These are phyloP conservation scores for Microchrysa polita DNA, from an alignment of 2,888 invertebrate species.

Conservation along the genomic window DNA sequence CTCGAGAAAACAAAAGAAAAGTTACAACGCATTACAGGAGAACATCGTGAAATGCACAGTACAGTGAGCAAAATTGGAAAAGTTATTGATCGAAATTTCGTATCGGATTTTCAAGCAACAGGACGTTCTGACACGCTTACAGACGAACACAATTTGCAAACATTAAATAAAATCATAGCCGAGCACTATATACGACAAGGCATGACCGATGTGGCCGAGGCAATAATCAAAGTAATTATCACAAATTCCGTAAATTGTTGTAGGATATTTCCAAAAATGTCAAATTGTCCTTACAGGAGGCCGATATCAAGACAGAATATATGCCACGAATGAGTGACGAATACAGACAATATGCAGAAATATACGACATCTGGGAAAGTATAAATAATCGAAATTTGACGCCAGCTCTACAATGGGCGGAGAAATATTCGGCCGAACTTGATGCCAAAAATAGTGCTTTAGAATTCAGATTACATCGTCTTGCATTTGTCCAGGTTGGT, in stretches of 20 bases:
- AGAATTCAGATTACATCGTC: slow-evolving; percentile 83
- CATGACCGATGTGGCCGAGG: slow-evolving; percentile 90
- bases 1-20: slow-evolving; percentile 84
- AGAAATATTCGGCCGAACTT: slow-evolving; percentile 77
- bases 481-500: slow-evolving; percentile 78
- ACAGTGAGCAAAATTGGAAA: slow-evolving; percentile 93
- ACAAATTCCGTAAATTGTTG: too few species aligned
- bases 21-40: slow-evolving; percentile 82
- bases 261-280: too few species aligned
- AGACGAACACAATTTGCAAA: slow-evolving; percentile 70
- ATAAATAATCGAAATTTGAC: slow-evolving; percentile 82
- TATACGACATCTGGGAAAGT: slow-evolving; percentile 89
- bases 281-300: slow-evolving; percentile 70
- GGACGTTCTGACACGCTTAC: slow-evolving; percentile 81
- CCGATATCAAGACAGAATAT: slow-evolving; percentile 70
- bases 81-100: slow-evolving; percentile 94
- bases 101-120: slow-evolving; percentile 88
- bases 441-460: slow-evolving; percentile 74
- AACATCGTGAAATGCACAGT: slow-evolving; percentile 81
- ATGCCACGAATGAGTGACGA: slow-evolving; percentile 63
- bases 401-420: slow-evolving; percentile 90
- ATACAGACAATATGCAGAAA: slow-evolving; percentile 77
- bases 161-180: slow-evolving; percentile 89
- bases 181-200: slow-evolving; percentile 97
- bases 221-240: slow-evolving; percentile 64